Conservation (phyloP, 2,113 vertebrate species). For the Zapornia atra region DNA sequence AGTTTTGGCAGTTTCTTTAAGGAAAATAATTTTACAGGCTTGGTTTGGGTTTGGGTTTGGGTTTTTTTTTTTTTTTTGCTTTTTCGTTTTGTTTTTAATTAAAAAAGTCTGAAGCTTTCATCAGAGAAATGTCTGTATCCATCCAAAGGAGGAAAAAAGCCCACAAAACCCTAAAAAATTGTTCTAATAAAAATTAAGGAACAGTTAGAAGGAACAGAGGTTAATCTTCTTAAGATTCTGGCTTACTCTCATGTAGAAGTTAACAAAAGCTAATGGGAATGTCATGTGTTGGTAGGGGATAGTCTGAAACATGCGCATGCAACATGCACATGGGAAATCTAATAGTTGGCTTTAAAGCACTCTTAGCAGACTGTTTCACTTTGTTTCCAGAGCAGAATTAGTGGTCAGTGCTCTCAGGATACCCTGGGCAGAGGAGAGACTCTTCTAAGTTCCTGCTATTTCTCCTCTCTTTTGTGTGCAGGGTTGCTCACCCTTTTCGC, state of each 20-base stretch:
- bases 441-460: neutral
- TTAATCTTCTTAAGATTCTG: slow-evolving; percentile 51
- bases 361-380: slow-evolving; percentile 3
- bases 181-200: slow-evolving; percentile 54
- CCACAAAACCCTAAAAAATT: slow-evolving; percentile 14
- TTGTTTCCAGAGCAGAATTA: slow-evolving; percentile 6
- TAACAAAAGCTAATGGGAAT: slow-evolving; percentile 52
- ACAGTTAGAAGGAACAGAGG: slow-evolving; percentile 46
- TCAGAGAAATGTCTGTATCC: slow-evolving; percentile 46
- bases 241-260: slow-evolving; percentile 34
- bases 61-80: neutral
- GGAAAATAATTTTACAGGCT: slow-evolving; percentile 40
- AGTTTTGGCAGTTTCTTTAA: slow-evolving; percentile 64
- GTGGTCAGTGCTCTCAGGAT: neutral
- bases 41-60: neutral
- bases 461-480: neutral
- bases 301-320: neutral
- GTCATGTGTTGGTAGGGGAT: slow-evolving; percentile 43
- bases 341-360: slow-evolving; percentile 8
- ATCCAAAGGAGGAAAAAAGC: slow-evolving; percentile 1
- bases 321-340: slow-evolving; percentile 28
- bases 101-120: slow-evolving; percentile 56
- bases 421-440: neutral
- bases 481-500: neutral
- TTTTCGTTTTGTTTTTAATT: slow-evolving; percentile 54